Conservation (phyloP, 2,113 vertebrate genomes). For the Aspidoscelis tigris region DNA sequence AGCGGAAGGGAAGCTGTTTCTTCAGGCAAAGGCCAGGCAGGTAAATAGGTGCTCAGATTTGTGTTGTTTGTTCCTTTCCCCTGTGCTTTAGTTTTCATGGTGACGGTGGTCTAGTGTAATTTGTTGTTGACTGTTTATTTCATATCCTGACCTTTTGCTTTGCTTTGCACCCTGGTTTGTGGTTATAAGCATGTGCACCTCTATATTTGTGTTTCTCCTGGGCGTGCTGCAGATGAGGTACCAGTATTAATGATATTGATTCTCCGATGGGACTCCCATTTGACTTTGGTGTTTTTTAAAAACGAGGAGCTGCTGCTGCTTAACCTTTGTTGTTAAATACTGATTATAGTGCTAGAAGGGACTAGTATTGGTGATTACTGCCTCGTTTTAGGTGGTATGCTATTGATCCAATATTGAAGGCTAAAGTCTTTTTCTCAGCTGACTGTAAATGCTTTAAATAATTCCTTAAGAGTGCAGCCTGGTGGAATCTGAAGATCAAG, state of each 20-base stretch:
- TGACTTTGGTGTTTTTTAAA: constrained; percentile 20
- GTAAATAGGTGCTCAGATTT: neutral
- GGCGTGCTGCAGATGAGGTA: constrained; percentile 14
- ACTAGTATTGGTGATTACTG: neutral
- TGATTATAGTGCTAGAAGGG: neutral
- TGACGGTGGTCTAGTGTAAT: neutral
- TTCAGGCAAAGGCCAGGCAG: too few relatives aligned
- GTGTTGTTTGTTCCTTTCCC: neutral
- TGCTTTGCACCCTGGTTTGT: constrained; percentile 14
- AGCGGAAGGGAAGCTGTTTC: too few relatives aligned
- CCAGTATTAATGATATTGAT: constrained; percentile 22
- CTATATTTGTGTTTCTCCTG: constrained; percentile 48
- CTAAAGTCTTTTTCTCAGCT: constrained; percentile 5
- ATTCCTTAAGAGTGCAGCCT: constrained; percentile 16
- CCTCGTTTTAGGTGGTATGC: neutral
- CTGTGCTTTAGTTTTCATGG: neutral
- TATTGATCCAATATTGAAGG: constrained; percentile 12
- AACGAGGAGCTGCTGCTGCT: neutral
- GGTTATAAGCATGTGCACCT: neutral
- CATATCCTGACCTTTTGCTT: neutral
- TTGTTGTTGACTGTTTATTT: neutral
- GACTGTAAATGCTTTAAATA: constrained; percentile 15
- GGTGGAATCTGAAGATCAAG: constrained; percentile 45
- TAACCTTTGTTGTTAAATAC: constrained; percentile 23
- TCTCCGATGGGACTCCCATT: constrained; percentile 60